A percentile compares a stretch with the other conserved stretches of the same genome.
phyloP scores from a whole-genome alignment of 1,140 invertebrate genomes.

The Ectropis grisescens region DNA sequence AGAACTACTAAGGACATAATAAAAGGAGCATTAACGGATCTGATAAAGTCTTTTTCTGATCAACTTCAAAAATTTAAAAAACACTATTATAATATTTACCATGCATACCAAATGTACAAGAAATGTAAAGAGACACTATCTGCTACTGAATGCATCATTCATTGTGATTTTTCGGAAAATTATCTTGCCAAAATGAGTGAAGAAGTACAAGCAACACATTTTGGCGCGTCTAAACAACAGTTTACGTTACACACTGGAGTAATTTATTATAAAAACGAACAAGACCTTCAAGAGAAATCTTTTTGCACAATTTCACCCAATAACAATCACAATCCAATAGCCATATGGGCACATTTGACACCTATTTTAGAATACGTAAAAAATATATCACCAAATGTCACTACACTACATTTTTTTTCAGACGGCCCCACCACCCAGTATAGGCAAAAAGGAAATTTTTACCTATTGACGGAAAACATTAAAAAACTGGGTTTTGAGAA shows the following conservation, averaged over 20 bases:
- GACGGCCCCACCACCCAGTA: constrained; percentile 14
- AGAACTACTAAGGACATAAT: no score
- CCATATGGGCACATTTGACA: constrained; percentile 13
- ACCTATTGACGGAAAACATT: constrained; percentile 3
- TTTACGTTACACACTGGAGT: constrained; percentile 5
- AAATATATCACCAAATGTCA: constrained; percentile 3
- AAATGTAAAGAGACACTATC: constrained; percentile 1
- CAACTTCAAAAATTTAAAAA: constrained; percentile 3
- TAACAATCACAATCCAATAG: constrained; percentile 7
- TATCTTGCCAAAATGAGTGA: constrained; percentile 6
- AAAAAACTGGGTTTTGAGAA: not conserved
- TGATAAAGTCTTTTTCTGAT: no score
- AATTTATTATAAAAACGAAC: constrained; percentile 1
- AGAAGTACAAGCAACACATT: constrained; percentile 12
- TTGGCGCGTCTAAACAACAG: constrained; percentile 1
- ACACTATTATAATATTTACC: not conserved
- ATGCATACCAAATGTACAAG: constrained; percentile 2
- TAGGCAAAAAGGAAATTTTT: constrained; percentile 17
- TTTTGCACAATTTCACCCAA: constrained; percentile 5
- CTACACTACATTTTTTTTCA: constrained; percentile 11
- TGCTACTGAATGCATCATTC: constrained; percentile 5
- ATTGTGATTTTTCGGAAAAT: constrained; percentile 15
- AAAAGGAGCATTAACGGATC: no score
- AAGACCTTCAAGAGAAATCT: not conserved
- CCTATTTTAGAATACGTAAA: constrained; percentile 8